phyloP scores from a whole-genome alignment of 2,113 vertebrate genomes.

The Silurus meridionalis region DNA sequence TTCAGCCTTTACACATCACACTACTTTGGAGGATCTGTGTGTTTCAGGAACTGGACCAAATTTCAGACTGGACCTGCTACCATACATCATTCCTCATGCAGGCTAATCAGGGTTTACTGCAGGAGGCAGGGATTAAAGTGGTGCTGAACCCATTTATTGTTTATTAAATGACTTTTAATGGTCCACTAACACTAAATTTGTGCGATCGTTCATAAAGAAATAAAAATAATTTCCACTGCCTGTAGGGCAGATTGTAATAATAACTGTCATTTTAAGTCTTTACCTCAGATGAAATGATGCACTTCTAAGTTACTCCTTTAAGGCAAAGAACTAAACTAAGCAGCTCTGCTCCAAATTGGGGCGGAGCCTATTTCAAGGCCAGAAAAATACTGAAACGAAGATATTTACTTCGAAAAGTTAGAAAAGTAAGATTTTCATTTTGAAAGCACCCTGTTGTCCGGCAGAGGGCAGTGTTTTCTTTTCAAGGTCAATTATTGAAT shows the following conservation, averaged over 20 bases:
- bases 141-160: neutral
- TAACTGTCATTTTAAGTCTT: neutral
- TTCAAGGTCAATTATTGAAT: neutral
- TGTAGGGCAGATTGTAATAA: neutral
- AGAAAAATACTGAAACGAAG: neutral
- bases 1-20: neutral
- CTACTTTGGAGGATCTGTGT: neutral
- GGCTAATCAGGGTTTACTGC: neutral
- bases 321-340: neutral
- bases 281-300: neutral
- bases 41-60: neutral
- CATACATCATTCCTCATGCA: neutral
- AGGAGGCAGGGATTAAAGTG: neutral
- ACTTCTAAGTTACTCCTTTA: neutral
- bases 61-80: neutral
- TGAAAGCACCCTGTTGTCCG: neutral
- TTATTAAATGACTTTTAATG: neutral
- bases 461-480: neutral
- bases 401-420: too few species aligned
- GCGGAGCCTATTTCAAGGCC: neutral
- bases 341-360: neutral
- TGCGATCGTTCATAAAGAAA: neutral
- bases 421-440: neutral
- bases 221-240: neutral
- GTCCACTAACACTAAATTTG: neutral